Evolutionary conservation across 2,797 vertebrate genomes (phyloP), one percentile per base, ranked within the genome.

Genomic region (Sebastiscus albofasciatus): DNA sequence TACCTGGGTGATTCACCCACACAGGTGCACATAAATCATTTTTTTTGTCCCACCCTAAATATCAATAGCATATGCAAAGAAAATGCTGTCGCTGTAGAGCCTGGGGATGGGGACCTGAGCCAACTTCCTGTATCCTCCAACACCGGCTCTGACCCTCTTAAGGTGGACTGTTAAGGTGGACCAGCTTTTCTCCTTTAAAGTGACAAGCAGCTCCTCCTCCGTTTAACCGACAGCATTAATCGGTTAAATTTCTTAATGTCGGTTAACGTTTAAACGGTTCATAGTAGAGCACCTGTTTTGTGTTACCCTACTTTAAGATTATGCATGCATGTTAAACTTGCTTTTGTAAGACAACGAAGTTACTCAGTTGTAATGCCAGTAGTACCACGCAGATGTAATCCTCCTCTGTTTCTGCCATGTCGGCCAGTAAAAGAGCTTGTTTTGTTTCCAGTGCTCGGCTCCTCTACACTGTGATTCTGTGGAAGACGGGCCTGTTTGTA

Each of bases 361-460:
- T 29, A 20, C 29, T 79, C 14, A 42, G 39, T 59, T 75, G 18
- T 10, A 49, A 5, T 64, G 67, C 70, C 67, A 12, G 60, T 13
- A 18, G 42, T 46, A 46, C 42, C 42, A 26, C 18, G 8, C 72
- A 52, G 64, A 49, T 34, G 52, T 71, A 78, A 88, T 79, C 68
- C 61, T 72, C 42, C 29, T 80, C 10, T 64, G 49, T 72, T 87
- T 80, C 12, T 87, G 76, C 84, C 83, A 64, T 83, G 24, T 42
- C 0, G 2, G 39, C 14, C 61, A 59, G 55, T 58, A 39, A 73
- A 60, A 81, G 26, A 49, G 58, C 13, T 66, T 27, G 6, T 75
- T 64, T 79, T 29, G 60, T 33, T 42, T 49, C 52, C 33, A n/a
- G 22, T 65, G 64, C 55, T 72, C 0, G 27, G 16, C 52, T 58